Conservation (phyloP, 2,113 vertebrate genomes). For the Callospermophilus lateralis region DNA sequence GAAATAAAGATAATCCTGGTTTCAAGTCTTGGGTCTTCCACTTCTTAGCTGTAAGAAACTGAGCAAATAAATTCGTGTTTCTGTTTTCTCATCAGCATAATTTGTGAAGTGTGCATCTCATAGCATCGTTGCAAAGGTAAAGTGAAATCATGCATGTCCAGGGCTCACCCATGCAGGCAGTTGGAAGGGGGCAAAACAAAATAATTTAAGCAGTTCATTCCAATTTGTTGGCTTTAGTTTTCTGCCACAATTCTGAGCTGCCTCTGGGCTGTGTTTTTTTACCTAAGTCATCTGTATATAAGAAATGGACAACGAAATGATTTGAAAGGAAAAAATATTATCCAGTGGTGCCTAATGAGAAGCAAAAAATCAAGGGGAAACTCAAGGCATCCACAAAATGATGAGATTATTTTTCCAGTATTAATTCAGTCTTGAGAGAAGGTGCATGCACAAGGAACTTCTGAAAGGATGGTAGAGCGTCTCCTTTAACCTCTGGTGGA, state of each 20-base stretch:
- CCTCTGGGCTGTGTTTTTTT: not conserved
- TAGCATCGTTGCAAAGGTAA: not conserved
- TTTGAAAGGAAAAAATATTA: not conserved
- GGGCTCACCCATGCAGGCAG: not conserved
- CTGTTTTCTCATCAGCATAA: not conserved
- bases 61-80: rapidly evolving
- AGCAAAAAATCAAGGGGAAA: not conserved
- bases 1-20: not conserved
- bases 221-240: not conserved
- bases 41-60: not conserved
- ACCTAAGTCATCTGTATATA: not conserved
- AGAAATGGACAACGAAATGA: not conserved
- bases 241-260: not conserved
- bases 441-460: not conserved
- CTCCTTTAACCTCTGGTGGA: rapidly evolving
- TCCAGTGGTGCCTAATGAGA: not conserved
- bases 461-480: not conserved
- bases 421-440: not conserved
- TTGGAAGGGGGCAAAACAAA: not conserved
- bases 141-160: not conserved
- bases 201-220: not conserved
- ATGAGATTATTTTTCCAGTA: not conserved
- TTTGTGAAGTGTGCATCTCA: not conserved
- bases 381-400: not conserved
- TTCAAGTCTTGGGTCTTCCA: not conserved